Evolutionary conservation across 1,140 invertebrate genomes (phyloP).

Genomic region (Fopius arisanus): DNA sequence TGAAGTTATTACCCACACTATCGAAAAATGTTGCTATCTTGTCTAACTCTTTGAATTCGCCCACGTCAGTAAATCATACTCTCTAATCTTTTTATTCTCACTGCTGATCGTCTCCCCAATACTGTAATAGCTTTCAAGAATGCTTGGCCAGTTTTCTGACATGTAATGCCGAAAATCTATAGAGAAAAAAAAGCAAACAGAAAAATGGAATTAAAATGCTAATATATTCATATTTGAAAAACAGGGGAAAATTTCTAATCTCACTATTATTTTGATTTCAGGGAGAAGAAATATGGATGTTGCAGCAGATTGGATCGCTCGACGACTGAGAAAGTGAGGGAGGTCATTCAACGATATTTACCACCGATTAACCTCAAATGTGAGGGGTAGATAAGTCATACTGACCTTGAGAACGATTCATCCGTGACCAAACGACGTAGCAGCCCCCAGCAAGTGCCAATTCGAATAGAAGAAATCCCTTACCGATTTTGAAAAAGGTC

Average conservation of each 20-base stretch:
- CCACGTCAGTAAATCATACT: slow-evolving; percentile 45
- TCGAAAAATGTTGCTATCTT: neutral
- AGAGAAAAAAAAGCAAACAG: slow-evolving; percentile 25
- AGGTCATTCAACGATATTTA: neutral
- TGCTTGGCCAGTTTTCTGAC: slow-evolving; percentile 43
- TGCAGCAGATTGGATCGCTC: too few relatives aligned
- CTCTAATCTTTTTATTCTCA: slow-evolving; percentile 31
- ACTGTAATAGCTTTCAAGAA: slow-evolving; percentile 53
- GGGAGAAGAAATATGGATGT: neutral
- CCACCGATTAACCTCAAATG: slow-evolving; percentile 29
- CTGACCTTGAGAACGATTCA: slow-evolving; percentile 57
- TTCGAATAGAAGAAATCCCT: slow-evolving; percentile 40
- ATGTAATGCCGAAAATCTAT: slow-evolving; percentile 56
- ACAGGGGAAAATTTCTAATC: too few relatives aligned
- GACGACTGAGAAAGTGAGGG: neutral
- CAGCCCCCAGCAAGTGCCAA: slow-evolving; percentile 33
- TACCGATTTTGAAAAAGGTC: slow-evolving; percentile 6
- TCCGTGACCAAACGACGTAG: slow-evolving; percentile 46
- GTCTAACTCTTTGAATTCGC: slow-evolving; percentile 33
- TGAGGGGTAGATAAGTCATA: slow-evolving; percentile 11
- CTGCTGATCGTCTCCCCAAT: slow-evolving; percentile 46
- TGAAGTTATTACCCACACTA: slow-evolving; percentile 31
- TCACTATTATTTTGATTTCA: too few relatives aligned
- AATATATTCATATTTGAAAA: too few relatives aligned
- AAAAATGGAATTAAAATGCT: neutral